Conservation (phyloP, 2,797 vertebrate genomes). For the Galaxias olidus region DNA sequence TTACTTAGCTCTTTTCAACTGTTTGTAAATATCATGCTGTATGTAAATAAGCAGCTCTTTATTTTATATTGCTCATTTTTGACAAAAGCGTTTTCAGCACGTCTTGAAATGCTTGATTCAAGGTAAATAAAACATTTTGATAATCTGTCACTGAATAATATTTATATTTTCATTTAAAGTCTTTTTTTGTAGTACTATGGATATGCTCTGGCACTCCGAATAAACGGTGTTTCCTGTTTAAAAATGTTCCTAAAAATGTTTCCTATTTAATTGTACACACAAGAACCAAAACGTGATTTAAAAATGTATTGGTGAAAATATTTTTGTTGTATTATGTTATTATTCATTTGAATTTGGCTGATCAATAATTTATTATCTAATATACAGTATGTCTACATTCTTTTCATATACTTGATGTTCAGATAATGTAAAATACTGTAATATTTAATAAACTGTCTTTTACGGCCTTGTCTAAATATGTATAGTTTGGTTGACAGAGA, state of each 20-base stretch:
- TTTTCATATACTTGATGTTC: constrained; percentile 49
- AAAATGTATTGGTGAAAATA: constrained; percentile 34
- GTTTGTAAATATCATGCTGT: constrained; percentile 43
- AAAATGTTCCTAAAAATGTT: too few species aligned
- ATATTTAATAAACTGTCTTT: constrained; percentile 35
- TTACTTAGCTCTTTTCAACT: background rate
- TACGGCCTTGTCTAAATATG: background rate
- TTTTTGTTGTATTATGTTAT: constrained; percentile 48
- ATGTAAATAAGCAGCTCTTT: constrained; percentile 27
- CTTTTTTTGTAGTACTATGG: constrained; percentile 23
- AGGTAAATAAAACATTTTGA: constrained; percentile 22
- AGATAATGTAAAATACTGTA: constrained; percentile 46
- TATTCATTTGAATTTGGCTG: constrained; percentile 29
- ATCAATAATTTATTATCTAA: constrained; percentile 74
- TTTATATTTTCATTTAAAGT: constrained; percentile 53
- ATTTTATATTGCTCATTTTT: constrained; percentile 36
- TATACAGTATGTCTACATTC: constrained; percentile 56
- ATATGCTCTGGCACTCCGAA: constrained; percentile 19
- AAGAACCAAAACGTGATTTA: constrained; percentile 20
- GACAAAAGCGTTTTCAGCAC: constrained; percentile 60
- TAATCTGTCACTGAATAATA: constrained; percentile 40
- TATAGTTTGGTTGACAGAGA: background rate
- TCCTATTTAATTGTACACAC: constrained; percentile 28
- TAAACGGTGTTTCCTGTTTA: too few species aligned
- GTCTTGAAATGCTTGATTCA: constrained; percentile 54